These are phyloP conservation scores for Aleiodes sp. DNA, from an alignment of 1,140 invertebrate genomes.

Conservation along the genomic window DNA sequence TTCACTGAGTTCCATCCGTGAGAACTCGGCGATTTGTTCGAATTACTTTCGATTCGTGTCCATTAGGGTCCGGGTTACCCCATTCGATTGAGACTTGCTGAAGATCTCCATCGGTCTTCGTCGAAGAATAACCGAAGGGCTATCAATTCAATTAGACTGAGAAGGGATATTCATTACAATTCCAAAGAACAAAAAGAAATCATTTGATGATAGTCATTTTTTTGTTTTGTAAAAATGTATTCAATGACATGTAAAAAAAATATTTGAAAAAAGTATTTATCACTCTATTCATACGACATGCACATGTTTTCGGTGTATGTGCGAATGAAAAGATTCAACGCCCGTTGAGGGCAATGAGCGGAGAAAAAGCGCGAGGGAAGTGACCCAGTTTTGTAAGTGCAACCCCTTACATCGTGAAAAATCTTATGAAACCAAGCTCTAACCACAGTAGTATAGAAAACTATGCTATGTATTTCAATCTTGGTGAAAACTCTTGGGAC, in stretches of 20 bases:
- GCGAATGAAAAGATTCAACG: constrained; percentile 17
- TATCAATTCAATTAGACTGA: background rate
- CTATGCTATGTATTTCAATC: constrained; percentile 14
- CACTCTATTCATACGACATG: background rate
- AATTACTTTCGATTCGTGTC: constrained; percentile 3
- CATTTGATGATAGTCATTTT: background rate
- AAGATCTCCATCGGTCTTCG: background rate
- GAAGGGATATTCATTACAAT: background rate
- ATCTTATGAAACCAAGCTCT: background rate
- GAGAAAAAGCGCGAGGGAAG: background rate
- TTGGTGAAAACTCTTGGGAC: background rate
- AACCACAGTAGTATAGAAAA: background rate
- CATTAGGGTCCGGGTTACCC: background rate
- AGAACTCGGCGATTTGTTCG: background rate
- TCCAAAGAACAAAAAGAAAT: background rate
- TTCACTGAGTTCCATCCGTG: background rate
- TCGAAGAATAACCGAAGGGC: background rate
- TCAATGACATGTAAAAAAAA: background rate
- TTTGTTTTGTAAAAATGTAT: background rate
- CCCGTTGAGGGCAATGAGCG: no score
- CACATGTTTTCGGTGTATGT: background rate
- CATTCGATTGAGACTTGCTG: background rate
- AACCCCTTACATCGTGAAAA: constrained; percentile 10
- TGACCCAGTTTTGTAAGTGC: constrained; percentile 18
- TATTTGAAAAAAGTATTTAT: background rate